Percentiles rank a stretch among this genome's conserved stretches.
phyloP scores from a whole-genome alignment of 2,888 invertebrate species.

The Cepaea hortensis region DNA sequence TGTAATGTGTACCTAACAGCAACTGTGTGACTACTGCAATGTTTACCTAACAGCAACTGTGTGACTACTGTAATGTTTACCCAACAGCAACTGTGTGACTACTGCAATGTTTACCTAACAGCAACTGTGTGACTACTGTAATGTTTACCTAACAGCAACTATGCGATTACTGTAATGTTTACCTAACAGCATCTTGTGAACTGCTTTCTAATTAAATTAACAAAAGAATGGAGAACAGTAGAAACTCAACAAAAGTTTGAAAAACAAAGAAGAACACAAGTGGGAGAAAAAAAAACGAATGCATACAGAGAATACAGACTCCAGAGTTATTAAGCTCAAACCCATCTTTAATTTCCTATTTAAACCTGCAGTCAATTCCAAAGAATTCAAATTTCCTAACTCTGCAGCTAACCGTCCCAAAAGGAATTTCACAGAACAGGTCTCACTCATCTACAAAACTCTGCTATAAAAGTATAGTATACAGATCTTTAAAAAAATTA shows the following conservation, averaged over 20 bases:
- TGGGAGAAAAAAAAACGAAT: not conserved
- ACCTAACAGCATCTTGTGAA: too few relatives aligned
- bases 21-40: too few relatives aligned
- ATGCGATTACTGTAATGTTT: too few relatives aligned
- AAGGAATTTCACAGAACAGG: constrained; percentile 3
- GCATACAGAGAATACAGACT: not conserved
- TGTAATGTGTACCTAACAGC: too few relatives aligned
- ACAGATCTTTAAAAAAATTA: not conserved
- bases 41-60: too few relatives aligned
- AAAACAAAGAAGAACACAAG: too few relatives aligned
- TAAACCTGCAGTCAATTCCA: not conserved
- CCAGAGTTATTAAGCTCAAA: not conserved
- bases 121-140: too few relatives aligned
- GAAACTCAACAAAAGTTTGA: not conserved
- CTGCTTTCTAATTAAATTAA: not conserved
- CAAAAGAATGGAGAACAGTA: not conserved
- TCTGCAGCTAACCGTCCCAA: not conserved
- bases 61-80: too few relatives aligned
- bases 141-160: too few relatives aligned
- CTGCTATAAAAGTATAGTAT: not conserved
- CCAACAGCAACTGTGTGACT: too few relatives aligned
- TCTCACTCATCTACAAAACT: too few relatives aligned
- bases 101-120: too few relatives aligned
- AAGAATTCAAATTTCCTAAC: not conserved
- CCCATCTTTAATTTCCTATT: not conserved